Conservation (phyloP, 2,113 vertebrate species). For the Seriola aureovittata region DNA sequence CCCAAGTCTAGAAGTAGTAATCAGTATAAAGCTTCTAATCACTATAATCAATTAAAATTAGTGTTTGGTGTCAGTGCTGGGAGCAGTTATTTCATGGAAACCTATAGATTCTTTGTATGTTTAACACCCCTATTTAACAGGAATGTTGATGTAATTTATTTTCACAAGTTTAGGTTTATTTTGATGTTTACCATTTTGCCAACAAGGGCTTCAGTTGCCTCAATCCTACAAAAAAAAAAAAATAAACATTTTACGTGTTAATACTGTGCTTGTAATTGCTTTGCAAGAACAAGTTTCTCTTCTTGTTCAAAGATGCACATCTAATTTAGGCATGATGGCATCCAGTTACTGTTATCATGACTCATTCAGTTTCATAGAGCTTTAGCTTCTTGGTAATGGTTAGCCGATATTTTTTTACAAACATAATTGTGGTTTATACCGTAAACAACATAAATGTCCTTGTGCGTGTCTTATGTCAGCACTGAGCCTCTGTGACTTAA, state of each 20-base stretch:
- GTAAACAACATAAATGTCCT: not conserved
- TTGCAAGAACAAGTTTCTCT: not conserved
- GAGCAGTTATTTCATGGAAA: not conserved
- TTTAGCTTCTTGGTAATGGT: slow-evolving; percentile 30
- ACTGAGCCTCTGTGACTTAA: not conserved
- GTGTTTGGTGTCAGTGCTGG: slow-evolving; percentile 1
- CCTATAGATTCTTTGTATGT: not conserved
- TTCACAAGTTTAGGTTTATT: not conserved
- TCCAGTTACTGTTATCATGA: slow-evolving; percentile 52
- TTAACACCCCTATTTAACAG: not conserved
- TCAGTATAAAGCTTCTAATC: not conserved
- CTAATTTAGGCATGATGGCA: slow-evolving; percentile 14
- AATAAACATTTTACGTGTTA: not conserved
- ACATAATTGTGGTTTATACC: slow-evolving; percentile 17
- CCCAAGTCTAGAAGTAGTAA: not conserved
- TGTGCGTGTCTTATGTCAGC: not conserved
- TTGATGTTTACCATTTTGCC: not conserved
- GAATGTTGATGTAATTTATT: not conserved
- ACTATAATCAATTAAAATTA: not conserved
- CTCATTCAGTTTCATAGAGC: slow-evolving; percentile 38
- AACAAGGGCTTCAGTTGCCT: not conserved
- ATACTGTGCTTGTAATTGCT: not conserved
- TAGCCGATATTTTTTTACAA: slow-evolving; percentile 17
- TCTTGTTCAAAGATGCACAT: slow-evolving; percentile 4
- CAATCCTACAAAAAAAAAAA: not conserved